A percentile compares a stretch with the other conserved stretches of the same genome.
Evolutionary conservation across 35 echinoderm and acorn worm species (phyloP).

Genomic region (Anneissia japonica): DNA sequence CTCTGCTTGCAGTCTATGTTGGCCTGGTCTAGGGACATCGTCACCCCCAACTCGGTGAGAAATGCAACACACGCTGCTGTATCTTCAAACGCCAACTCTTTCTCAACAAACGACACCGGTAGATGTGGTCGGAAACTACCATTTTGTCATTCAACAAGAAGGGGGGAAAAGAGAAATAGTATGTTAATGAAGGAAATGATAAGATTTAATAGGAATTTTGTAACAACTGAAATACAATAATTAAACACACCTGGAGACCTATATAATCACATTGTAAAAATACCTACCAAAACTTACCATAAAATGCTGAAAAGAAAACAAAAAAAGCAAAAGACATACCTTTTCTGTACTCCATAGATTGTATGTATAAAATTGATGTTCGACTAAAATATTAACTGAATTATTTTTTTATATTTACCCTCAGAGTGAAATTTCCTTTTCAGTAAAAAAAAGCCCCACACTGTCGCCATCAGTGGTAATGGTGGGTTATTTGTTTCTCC

Average conservation of each 20-base stretch:
- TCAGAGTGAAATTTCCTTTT: too few relatives aligned
- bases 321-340: neutral
- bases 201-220: neutral
- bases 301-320: neutral
- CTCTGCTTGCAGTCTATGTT: conserved; percentile 91
- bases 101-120: conserved; percentile 61
- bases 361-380: too few relatives aligned
- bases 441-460: too few relatives aligned
- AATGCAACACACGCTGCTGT: conserved; percentile 73
- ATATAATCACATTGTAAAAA: neutral
- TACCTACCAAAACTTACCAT: neutral
- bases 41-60: conserved; percentile 53
- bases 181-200: neutral
- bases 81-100: conserved; percentile 74
- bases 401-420: too few relatives aligned
- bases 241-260: neutral
- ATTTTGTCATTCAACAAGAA: neutral
- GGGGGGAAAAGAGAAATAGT: neutral
- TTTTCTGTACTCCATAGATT: too few relatives aligned
- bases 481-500: too few relatives aligned
- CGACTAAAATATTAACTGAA: too few relatives aligned
- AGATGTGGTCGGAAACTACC: conserved; percentile 79
- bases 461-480: too few relatives aligned
- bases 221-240: neutral
- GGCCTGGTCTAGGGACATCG: conserved; percentile 46